Evolutionary conservation across 2,113 vertebrate genomes (phyloP).

Genomic region (Lepus timidus): DNA sequence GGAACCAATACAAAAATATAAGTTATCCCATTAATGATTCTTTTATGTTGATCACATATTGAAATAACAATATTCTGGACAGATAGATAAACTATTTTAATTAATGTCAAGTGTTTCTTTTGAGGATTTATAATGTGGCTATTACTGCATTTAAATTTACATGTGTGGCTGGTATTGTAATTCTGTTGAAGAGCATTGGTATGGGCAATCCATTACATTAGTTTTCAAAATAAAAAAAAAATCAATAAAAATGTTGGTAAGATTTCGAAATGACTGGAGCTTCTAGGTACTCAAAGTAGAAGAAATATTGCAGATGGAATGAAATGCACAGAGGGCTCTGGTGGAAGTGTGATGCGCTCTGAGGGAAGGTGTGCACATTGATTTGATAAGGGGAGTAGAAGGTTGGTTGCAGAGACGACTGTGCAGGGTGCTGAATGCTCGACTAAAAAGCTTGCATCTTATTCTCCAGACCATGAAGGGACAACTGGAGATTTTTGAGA

Average conservation of each 20-base stretch:
- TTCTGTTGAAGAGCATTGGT: not conserved
- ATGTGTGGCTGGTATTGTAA: not conserved
- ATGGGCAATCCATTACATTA: not conserved
- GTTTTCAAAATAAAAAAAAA: slow-evolving; percentile 18
- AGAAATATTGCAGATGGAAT: not conserved
- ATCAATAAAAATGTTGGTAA: not conserved
- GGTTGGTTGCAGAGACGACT: not conserved
- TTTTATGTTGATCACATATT: not conserved
- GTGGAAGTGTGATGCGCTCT: not conserved
- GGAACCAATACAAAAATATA: not conserved
- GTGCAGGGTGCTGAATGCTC: not conserved
- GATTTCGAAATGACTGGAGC: not conserved
- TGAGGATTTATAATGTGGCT: not conserved
- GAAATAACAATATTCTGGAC: slow-evolving; percentile 9
- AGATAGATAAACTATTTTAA: not conserved
- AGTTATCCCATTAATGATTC: not conserved
- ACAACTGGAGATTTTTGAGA: not conserved
- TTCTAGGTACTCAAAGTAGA: not conserved
- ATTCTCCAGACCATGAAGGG: not conserved
- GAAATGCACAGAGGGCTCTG: not conserved
- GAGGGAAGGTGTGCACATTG: not conserved
- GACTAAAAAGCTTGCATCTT: not conserved
- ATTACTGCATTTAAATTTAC: not conserved
- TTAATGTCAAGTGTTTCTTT: slow-evolving; percentile 2
- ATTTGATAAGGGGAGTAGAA: not conserved